Evolutionary conservation across 37 sponge, comb jelly and placozoan species (phyloP).

Genomic region (Aplysina aerophoba): DNA sequence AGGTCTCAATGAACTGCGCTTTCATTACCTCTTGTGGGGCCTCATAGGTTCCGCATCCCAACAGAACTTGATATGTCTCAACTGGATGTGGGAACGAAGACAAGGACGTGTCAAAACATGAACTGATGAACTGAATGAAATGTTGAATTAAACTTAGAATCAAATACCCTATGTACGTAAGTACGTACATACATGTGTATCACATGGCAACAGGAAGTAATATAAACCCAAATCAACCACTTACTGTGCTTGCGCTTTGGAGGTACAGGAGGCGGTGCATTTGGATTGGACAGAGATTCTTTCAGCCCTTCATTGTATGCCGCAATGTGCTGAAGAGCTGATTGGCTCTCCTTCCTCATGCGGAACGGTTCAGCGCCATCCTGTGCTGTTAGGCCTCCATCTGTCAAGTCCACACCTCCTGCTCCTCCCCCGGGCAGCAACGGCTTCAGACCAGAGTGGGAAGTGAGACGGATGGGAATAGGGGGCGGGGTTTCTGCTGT

Average conservation of each 20-base stretch:
- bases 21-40: constrained; percentile 14
- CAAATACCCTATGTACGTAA: background rate
- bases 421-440: background rate
- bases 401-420: too few species aligned
- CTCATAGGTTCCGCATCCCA: constrained; percentile 24
- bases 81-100: constrained; percentile 21
- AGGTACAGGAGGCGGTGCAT: constrained; percentile 70
- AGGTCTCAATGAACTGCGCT: constrained; percentile 8
- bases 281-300: constrained; percentile 48
- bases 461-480: background rate
- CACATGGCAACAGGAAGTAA: background rate
- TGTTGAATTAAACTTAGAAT: background rate
- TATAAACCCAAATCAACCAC: background rate
- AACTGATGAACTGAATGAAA: background rate
- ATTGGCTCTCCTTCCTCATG: constrained; percentile 21
- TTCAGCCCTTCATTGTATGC: constrained; percentile 51
- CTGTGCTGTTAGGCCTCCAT: too few species aligned
- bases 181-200: too few species aligned
- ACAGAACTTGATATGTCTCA: constrained; percentile 21
- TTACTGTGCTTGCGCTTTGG: constrained; percentile 55
- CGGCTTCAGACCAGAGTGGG: background rate
- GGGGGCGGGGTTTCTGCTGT: background rate
- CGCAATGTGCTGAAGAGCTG: background rate
- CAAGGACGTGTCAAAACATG: background rate
- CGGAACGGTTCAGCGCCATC: background rate